Conservation (phyloP, 2,113 vertebrate species). For the Piliocolobus tephrosceles region DNA sequence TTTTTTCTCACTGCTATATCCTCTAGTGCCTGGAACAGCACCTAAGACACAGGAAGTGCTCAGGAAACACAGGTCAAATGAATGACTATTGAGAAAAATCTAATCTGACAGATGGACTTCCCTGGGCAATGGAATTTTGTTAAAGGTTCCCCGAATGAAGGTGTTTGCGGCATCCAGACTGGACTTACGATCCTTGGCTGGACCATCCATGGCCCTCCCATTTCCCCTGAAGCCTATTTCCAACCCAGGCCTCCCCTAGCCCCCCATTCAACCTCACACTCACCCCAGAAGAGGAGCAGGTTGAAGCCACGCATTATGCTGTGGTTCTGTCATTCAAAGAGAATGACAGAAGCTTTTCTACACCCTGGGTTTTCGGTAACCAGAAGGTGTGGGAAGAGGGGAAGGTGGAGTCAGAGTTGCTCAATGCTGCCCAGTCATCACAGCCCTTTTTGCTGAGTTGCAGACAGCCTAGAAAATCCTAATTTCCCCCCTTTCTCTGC, state of each 20-base stretch:
- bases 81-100: neutral
- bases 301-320: neutral
- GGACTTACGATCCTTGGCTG: neutral
- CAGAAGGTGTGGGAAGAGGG: no score
- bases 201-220: neutral
- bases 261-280: neutral
- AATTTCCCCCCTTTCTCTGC: neutral
- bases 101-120: neutral
- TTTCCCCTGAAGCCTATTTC: fast-evolving
- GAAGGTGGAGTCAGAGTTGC: neutral
- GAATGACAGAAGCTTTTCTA: neutral
- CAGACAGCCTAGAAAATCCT: neutral
- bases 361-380: neutral
- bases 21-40: neutral
- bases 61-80: neutral
- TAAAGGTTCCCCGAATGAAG: neutral
- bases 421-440: neutral
- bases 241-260: neutral
- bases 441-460: neutral
- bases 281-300: slow-evolving; percentile 60
- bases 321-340: neutral
- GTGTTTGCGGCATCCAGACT: neutral
- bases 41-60: neutral
- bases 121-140: neutral
- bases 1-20: neutral